Conservation (phyloP, 2,888 invertebrate species). For the Sepiola atlantica region DNA sequence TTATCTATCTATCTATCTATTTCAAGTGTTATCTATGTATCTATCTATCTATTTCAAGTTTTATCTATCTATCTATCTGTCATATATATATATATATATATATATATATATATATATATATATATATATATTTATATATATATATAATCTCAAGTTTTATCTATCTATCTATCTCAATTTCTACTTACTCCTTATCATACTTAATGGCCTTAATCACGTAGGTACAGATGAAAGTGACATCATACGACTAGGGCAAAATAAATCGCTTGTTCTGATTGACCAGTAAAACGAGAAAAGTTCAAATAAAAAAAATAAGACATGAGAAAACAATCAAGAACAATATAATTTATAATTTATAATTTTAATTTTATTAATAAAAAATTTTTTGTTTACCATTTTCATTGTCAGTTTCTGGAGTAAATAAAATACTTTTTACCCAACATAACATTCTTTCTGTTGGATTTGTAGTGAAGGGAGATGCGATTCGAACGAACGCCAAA, state of each 20-base stretch:
- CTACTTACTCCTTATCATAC: neutral
- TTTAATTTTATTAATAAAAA: too few species aligned
- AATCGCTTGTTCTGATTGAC: neutral
- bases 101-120: conserved; percentile 32
- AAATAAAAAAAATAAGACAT: neutral
- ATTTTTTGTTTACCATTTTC: too few species aligned
- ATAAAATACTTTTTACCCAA: too few species aligned
- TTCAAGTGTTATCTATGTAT: too few species aligned
- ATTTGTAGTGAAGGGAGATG: too few species aligned
- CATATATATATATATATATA: neutral
- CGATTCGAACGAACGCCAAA: too few species aligned
- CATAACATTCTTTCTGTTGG: too few species aligned
- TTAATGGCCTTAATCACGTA: neutral
- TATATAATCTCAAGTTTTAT: neutral
- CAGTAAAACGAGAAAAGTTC: neutral
- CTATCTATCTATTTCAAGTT: neutral
- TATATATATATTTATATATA: conserved; percentile 6
- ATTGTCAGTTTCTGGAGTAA: too few species aligned
- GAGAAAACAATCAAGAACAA: too few species aligned
- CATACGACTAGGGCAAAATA: neutral
- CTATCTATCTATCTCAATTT: neutral
- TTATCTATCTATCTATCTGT: neutral
- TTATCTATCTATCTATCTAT: too few species aligned
- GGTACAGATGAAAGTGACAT: neutral
- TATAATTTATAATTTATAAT: too few species aligned